Conservation (phyloP, 2,888 invertebrate genomes). For the Habroteleia sp. region DNA sequence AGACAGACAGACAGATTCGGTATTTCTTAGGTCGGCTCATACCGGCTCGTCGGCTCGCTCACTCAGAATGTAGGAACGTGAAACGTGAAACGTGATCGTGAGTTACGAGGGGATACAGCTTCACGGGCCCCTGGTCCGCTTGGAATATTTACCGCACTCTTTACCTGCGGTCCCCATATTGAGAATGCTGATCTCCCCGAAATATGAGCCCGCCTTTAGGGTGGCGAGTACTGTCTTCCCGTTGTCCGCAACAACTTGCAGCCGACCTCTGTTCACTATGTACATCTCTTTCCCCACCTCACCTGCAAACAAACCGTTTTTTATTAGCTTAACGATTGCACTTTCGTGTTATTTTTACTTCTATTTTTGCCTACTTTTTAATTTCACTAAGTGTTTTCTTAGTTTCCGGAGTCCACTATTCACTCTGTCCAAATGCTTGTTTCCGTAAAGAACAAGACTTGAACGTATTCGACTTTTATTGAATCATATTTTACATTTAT, state of each 20-base stretch:
- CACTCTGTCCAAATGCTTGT: no score
- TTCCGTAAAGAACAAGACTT: no score
- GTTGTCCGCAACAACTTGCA: slow-evolving; percentile 97
- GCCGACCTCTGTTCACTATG: slow-evolving; percentile 97
- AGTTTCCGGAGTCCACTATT: no score
- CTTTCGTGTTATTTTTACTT: no score
- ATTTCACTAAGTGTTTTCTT: no score
- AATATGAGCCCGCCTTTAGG: slow-evolving; percentile 99
- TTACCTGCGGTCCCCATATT: slow-evolving; percentile 99
- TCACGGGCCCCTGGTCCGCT: slow-evolving; percentile 77
- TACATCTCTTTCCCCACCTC: slow-evolving; percentile 99
- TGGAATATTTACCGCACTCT: slow-evolving; percentile 96
- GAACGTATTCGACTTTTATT: no score
- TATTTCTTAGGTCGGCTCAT: slow-evolving; percentile 76
- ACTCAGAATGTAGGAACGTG: slow-evolving; percentile 70
- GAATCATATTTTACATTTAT: no score
- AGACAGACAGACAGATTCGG: slow-evolving; percentile 72
- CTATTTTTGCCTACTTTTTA: no score
- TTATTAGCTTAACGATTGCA: no score
- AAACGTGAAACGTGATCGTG: slow-evolving; percentile 75
- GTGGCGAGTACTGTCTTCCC: slow-evolving; percentile 98
- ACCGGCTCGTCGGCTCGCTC: slow-evolving; percentile 78
- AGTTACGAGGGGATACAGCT: slow-evolving; percentile 68
- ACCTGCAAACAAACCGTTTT: slow-evolving; percentile 84
- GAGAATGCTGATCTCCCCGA: slow-evolving; percentile 99